Percentiles rank a stretch among this genome's conserved stretches.
Evolutionary conservation across 2,113 vertebrate genomes (phyloP).

Genomic region (Callipepla squamata): DNA sequence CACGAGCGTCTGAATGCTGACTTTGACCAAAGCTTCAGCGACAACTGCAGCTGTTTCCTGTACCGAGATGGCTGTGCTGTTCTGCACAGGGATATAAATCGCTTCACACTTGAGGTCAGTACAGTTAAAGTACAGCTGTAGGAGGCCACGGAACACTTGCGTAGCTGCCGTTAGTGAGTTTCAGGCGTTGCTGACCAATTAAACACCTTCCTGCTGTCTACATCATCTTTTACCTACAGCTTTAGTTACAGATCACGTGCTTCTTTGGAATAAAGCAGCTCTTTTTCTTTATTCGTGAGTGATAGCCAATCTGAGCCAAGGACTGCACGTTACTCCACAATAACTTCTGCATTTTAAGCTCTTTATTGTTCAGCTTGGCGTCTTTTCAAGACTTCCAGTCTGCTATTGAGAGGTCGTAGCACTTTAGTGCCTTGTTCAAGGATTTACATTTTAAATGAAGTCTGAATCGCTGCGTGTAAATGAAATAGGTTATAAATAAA

Average conservation of each 20-base stretch:
- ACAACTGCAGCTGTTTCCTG: constrained; percentile 74
- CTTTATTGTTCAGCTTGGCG: not conserved
- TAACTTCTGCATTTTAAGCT: not conserved
- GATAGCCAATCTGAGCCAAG: not conserved
- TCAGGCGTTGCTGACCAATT: not conserved
- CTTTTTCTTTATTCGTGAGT: not conserved
- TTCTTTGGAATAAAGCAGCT: not conserved
- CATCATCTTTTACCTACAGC: not conserved
- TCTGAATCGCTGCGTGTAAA: not conserved
- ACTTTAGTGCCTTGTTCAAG: not conserved
- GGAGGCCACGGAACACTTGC: not conserved
- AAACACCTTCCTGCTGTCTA: not conserved
- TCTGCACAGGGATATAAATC: constrained; percentile 71
- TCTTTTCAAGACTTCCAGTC: not conserved
- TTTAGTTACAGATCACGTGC: not conserved
- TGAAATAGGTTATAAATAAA: not conserved
- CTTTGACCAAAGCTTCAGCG: constrained; percentile 69
- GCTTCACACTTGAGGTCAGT: constrained; percentile 76
- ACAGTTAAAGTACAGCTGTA: not conserved
- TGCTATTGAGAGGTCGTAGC: not conserved
- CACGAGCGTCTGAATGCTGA: constrained; percentile 73
- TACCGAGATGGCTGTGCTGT: constrained; percentile 80
- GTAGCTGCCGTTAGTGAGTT: not conserved
- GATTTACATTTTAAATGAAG: not conserved
- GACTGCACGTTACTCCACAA: not conserved